Conservation (phyloP, 2,888 invertebrate species). For the Tiliacea citrago region DNA sequence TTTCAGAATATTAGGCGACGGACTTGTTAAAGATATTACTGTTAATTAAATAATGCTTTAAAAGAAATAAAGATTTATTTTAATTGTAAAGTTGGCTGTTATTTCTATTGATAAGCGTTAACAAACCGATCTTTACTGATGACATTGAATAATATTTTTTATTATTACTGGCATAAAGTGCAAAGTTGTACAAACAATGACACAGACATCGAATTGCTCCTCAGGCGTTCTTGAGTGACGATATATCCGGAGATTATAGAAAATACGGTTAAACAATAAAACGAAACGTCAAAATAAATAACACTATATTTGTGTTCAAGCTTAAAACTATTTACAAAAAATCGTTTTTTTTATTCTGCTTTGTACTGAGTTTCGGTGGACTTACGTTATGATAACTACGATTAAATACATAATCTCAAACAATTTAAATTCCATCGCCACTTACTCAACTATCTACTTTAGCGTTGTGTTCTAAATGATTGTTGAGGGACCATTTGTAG, state of each 20-base stretch:
- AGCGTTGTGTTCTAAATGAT: background rate
- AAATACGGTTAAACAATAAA: conserved; percentile 9
- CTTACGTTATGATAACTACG: background rate
- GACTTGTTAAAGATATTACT: conserved; percentile 91
- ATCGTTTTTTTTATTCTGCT: no score
- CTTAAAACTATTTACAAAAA: conserved; percentile 41
- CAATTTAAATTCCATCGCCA: background rate
- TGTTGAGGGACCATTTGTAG: background rate
- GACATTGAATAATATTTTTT: background rate
- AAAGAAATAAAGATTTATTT: conserved; percentile 44
- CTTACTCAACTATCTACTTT: background rate
- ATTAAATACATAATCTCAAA: background rate
- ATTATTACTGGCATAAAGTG: background rate
- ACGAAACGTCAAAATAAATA: conserved; percentile 12
- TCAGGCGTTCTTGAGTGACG: background rate
- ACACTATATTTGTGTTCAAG: conserved; percentile 26
- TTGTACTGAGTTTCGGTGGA: no score
- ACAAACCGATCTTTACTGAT: background rate
- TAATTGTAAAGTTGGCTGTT: background rate
- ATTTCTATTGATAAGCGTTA: background rate
- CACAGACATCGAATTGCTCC: background rate
- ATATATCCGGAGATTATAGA: background rate
- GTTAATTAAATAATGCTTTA: conserved; percentile 58
- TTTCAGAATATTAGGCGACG: conserved; percentile 92
- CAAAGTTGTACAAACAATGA: background rate